These are phyloP conservation scores for Callocephalon fimbriatum DNA, from an alignment of 2,113 vertebrate species.

Conservation along the genomic window DNA sequence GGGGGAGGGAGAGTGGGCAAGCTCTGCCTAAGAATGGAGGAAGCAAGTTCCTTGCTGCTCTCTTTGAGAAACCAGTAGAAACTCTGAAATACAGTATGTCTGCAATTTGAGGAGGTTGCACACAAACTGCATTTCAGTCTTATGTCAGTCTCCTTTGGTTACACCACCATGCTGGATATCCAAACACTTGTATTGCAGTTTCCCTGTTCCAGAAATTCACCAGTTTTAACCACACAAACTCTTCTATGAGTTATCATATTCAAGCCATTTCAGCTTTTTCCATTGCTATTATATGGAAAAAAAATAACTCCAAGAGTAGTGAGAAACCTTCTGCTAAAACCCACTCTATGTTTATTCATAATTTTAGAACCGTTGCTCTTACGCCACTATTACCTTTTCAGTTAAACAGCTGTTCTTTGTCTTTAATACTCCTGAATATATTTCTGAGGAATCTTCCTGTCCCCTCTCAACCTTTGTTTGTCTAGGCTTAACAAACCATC, in stretches of 20 bases:
- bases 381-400: neutral
- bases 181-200: neutral
- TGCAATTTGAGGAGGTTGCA: neutral
- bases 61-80: neutral
- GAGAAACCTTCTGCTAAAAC: neutral
- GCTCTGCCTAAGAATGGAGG: neutral
- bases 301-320: neutral
- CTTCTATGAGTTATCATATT: neutral
- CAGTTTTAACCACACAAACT: neutral
- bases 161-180: neutral
- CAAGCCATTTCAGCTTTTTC: neutral
- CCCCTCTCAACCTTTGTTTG: neutral
- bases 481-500: neutral
- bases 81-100: neutral
- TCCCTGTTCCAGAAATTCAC: neutral
- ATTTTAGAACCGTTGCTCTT: neutral
- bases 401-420: neutral
- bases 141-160: neutral
- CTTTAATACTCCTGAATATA: neutral
- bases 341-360: neutral
- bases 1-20: neutral
- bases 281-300: neutral
- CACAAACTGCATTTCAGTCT: neutral
- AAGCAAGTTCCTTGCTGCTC: neutral
- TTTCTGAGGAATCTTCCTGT: neutral